These are phyloP conservation scores for Odocoileus virginianus DNA, from an alignment of 2,113 vertebrate genomes.

Conservation along the genomic window DNA sequence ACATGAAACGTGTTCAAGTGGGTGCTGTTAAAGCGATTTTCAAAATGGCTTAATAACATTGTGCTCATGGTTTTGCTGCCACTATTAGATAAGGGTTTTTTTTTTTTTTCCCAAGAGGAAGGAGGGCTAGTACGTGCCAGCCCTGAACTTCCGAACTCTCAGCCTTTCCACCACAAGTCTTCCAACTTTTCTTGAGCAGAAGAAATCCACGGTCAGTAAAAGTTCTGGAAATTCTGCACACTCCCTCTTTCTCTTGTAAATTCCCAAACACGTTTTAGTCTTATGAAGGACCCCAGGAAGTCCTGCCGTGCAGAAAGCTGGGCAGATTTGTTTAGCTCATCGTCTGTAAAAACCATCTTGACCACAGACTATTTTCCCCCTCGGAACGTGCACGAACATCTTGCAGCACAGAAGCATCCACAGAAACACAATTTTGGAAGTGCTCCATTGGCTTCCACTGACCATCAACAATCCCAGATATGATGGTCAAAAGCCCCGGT, in stretches of 20 bases:
- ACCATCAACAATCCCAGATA: neutral
- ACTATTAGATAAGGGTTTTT: neutral
- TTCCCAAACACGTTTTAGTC: neutral
- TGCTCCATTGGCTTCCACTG: neutral
- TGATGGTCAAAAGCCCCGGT: neutral
- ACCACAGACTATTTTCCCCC: neutral
- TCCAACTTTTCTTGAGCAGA: neutral
- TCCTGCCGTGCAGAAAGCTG: neutral
- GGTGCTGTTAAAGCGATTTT: slow-evolving; percentile 13
- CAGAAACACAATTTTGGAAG: neutral
- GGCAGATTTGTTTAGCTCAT: neutral
- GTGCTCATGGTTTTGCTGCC: neutral
- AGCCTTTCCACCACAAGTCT: too few species aligned
- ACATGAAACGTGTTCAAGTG: neutral
- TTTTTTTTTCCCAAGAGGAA: neutral
- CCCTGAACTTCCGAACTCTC: neutral
- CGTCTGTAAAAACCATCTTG: neutral
- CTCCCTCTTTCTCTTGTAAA: neutral
- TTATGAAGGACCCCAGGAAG: neutral
- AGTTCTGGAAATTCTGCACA: neutral
- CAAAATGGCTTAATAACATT: neutral
- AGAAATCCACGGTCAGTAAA: neutral
- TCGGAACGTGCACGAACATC: neutral
- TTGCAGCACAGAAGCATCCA: neutral
- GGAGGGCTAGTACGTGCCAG: neutral